phyloP scores from a whole-genome alignment of 2,888 invertebrate genomes.

The Gryllus longicercus region DNA sequence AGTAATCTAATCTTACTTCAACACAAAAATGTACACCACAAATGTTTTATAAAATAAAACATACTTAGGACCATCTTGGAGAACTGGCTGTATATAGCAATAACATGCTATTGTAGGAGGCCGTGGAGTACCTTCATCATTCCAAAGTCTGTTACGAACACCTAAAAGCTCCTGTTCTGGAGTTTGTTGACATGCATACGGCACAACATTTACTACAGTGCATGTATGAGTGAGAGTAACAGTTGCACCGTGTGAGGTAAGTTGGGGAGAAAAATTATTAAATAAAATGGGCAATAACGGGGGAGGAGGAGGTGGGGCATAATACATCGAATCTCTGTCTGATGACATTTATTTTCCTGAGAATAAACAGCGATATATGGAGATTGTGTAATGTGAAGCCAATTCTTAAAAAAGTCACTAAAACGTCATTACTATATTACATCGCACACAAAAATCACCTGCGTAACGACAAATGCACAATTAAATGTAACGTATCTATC shows the following conservation, averaged over 20 bases:
- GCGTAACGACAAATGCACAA: no score
- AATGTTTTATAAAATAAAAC: conserved; percentile 23
- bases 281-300: conserved; percentile 19
- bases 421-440: no score
- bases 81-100: conserved; percentile 34
- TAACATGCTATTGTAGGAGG: conserved; percentile 34
- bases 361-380: no score
- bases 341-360: conserved; percentile 27
- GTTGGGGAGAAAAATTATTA: conserved; percentile 21
- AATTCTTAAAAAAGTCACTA: no score
- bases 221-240: not conserved
- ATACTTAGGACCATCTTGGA: conserved; percentile 38
- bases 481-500: no score
- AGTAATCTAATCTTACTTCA: not conserved
- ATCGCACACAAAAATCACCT: no score
- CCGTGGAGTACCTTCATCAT: conserved; percentile 28
- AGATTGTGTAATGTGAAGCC: no score
- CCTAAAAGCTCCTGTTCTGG: conserved; percentile 33
- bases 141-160: conserved; percentile 30
- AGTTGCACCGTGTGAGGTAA: conserved; percentile 2
- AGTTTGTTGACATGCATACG: conserved; percentile 24
- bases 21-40: no score
- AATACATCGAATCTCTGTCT: conserved; percentile 28
- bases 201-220: conserved; percentile 21
- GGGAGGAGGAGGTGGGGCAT: conserved; percentile 28